Evolutionary conservation across 2,888 invertebrate species (phyloP).

Genomic region (Odontomyia ornata): DNA sequence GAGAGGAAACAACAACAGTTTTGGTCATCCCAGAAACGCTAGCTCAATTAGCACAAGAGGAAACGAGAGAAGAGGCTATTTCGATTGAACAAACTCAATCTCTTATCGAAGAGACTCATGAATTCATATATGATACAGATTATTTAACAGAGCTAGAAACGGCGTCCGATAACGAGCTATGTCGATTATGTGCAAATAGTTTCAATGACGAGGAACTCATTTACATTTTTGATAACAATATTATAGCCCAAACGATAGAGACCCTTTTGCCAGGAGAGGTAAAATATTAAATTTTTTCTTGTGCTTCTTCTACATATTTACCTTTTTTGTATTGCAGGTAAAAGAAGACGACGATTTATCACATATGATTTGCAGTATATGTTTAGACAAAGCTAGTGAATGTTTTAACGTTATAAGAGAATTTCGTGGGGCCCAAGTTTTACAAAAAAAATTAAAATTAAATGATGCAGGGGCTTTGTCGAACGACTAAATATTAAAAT

Average conservation of each 20-base stretch:
- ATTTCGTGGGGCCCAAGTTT: conserved; percentile 44
- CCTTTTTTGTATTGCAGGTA: background rate
- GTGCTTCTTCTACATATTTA: background rate
- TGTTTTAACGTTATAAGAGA: conserved; percentile 43
- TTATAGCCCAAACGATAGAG: background rate
- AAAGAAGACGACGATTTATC: conserved; percentile 46
- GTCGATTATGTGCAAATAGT: conserved; percentile 42
- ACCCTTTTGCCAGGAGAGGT: conserved; percentile 26
- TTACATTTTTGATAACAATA: conserved; percentile 36
- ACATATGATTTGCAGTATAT: conserved; percentile 38
- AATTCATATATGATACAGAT: background rate
- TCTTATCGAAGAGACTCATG: background rate
- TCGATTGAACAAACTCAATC: background rate
- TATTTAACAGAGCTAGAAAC: conserved; percentile 13
- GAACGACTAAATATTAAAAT: too few relatives aligned
- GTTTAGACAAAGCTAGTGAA: conserved; percentile 44
- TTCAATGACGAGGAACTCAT: conserved; percentile 29
- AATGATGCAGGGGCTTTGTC: too few relatives aligned
- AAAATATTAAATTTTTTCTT: background rate
- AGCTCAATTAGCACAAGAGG: background rate
- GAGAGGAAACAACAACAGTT: background rate
- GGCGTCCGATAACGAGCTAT: background rate
- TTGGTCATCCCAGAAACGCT: conserved; percentile 22
- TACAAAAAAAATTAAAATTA: background rate
- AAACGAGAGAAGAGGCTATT: background rate